These are phyloP conservation scores for Acronicta alni DNA, from an alignment of 2,888 invertebrate species.

Conservation along the genomic window DNA sequence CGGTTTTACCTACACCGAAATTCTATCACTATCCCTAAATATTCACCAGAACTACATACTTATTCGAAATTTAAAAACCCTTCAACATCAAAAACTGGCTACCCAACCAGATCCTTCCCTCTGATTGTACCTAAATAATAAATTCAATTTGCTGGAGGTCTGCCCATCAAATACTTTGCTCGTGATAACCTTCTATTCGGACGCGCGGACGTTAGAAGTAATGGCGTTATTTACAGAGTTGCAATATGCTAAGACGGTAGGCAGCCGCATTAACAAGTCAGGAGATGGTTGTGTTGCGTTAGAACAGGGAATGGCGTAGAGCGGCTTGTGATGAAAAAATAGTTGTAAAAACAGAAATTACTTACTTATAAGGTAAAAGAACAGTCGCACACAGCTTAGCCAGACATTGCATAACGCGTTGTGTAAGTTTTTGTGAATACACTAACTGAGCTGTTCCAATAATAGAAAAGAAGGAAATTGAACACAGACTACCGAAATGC, in stretches of 20 bases:
- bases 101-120: constrained; percentile 55
- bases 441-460: no score
- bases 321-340: constrained; percentile 24
- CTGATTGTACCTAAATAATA: constrained; percentile 86
- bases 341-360: no score
- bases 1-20: no score
- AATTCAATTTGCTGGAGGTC: constrained; percentile 82
- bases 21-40: background rate
- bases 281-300: constrained; percentile 81
- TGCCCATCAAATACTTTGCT: constrained; percentile 84
- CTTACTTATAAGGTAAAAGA: no score
- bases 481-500: no score
- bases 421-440: no score
- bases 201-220: constrained; percentile 77
- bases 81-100: constrained; percentile 37
- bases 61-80: background rate
- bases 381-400: no score
- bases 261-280: constrained; percentile 88
- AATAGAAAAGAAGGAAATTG: no score
- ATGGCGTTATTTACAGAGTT: constrained; percentile 87
- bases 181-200: constrained; percentile 80
- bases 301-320: constrained; percentile 63
- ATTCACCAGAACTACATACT: background rate
- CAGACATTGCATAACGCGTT: no score
- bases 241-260: constrained; percentile 89